Percentiles rank a stretch among this genome's conserved stretches.
phyloP scores from a whole-genome alignment of 2,113 vertebrate genomes.

The Syngnathus scovelli region DNA sequence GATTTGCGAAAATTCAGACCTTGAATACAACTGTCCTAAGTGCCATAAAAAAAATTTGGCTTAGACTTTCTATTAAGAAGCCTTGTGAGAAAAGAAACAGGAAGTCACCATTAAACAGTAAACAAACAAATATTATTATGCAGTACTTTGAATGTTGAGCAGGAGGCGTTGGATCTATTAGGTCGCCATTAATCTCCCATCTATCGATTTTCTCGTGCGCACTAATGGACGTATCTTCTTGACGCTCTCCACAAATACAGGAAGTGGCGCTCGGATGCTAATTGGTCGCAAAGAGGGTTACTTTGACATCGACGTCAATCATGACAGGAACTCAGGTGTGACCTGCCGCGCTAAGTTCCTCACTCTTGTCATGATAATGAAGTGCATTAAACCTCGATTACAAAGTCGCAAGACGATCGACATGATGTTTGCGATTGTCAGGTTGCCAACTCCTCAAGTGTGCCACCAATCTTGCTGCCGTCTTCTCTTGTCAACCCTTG shows the following conservation, averaged over 20 bases:
- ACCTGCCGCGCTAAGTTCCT: neutral
- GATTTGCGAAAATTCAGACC: neutral
- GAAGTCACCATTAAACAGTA: neutral
- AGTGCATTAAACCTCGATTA: neutral
- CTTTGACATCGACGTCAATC: slow-evolving; percentile 24
- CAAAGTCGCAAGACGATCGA: neutral
- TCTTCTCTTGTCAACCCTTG: neutral
- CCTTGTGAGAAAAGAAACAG: neutral
- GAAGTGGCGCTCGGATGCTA: slow-evolving; percentile 34
- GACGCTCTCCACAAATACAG: slow-evolving; percentile 48
- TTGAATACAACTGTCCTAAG: neutral
- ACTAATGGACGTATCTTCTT: slow-evolving; percentile 55
- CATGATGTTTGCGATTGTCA: neutral
- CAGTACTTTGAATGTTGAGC: slow-evolving; percentile 39
- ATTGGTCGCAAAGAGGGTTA: slow-evolving; percentile 53
- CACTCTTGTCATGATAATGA: neutral
- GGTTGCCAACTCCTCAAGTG: neutral
- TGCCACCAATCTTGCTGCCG: neutral
- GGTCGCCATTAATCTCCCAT: slow-evolving; percentile 50
- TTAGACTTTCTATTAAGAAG: neutral
- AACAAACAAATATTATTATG: slow-evolving; percentile 1
- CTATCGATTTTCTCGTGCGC: slow-evolving; percentile 42
- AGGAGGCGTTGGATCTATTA: slow-evolving; percentile 39
- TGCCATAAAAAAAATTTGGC: too few relatives aligned
- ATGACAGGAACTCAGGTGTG: slow-evolving; percentile 1